Evolutionary conservation across 1,140 invertebrate species (phyloP).

Genomic region (Scaptomyza pallida): DNA sequence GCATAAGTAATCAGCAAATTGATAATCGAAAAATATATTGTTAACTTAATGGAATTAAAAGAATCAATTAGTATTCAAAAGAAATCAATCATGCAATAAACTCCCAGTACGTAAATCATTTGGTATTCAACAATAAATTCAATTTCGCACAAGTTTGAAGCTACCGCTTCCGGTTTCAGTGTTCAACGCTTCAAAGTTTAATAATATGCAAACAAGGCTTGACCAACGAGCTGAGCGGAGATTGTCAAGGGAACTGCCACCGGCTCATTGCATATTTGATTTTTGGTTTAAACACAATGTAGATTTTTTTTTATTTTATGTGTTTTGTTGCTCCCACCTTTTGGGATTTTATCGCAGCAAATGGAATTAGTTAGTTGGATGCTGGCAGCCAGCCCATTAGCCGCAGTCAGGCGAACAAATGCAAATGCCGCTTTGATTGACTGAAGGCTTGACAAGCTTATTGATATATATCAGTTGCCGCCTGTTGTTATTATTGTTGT

Average conservation of each 20-base stretch:
- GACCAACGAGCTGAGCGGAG: constrained; percentile 36
- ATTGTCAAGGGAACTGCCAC: constrained; percentile 18
- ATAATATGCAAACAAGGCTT: constrained; percentile 70
- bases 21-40: constrained; percentile 1
- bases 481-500: neutral
- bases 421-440: constrained; percentile 47
- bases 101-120: neutral
- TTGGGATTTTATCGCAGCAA: constrained; percentile 57
- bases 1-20: constrained; percentile 12
- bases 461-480: constrained; percentile 28
- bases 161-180: constrained; percentile 8
- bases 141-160: constrained; percentile 12
- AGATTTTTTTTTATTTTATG: constrained; percentile 19
- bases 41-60: constrained; percentile 13
- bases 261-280: constrained; percentile 70
- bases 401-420: constrained; percentile 34
- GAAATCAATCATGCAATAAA: neutral
- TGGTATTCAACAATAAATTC: constrained; percentile 5
- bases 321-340: constrained; percentile 46
- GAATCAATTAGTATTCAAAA: neutral
- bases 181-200: constrained; percentile 49
- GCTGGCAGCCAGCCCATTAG: constrained; percentile 16
- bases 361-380: constrained; percentile 74
- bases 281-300: constrained; percentile 65
- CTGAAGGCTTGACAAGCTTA: constrained; percentile 30